Evolutionary conservation across 2,888 invertebrate species (phyloP).

Genomic region (Zhuqinia jingwanae): DNA sequence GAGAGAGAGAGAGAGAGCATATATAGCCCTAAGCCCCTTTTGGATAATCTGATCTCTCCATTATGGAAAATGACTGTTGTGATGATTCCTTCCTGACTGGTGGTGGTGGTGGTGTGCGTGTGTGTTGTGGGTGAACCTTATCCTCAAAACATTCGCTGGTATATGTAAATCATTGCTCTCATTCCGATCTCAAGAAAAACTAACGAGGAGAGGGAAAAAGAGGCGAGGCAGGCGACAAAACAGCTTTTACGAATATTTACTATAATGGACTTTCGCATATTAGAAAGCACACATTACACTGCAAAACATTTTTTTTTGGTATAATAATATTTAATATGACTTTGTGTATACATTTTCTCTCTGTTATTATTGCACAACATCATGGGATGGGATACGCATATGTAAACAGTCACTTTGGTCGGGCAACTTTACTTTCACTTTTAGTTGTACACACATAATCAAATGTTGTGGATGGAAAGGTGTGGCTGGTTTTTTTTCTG

Average conservation of each 20-base stretch:
- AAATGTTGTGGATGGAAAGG: constrained; percentile 42
- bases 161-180: neutral
- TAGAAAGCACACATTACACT: neutral
- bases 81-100: constrained; percentile 14
- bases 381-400: neutral
- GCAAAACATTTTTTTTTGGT: neutral
- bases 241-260: constrained; percentile 39
- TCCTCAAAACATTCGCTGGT: neutral
- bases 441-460: constrained; percentile 25
- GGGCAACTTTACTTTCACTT: constrained; percentile 14
- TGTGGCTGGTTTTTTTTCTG: constrained; percentile 9
- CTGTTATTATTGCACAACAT: neutral
- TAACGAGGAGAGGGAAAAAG: constrained; percentile 33
- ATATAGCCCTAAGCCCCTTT: constrained; percentile 46
- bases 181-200: neutral
- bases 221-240: constrained; percentile 42
- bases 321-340: constrained; percentile 19
- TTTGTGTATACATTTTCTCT: neutral
- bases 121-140: neutral
- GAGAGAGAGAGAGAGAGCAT: too few relatives aligned
- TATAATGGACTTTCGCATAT: neutral
- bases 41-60: constrained; percentile 64
- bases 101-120: neutral
- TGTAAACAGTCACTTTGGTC: neutral
- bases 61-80: constrained; percentile 58